Base-by-base conservation (phyloP, 1,140 invertebrate species). In the Psilanteris sp. region DNA sequence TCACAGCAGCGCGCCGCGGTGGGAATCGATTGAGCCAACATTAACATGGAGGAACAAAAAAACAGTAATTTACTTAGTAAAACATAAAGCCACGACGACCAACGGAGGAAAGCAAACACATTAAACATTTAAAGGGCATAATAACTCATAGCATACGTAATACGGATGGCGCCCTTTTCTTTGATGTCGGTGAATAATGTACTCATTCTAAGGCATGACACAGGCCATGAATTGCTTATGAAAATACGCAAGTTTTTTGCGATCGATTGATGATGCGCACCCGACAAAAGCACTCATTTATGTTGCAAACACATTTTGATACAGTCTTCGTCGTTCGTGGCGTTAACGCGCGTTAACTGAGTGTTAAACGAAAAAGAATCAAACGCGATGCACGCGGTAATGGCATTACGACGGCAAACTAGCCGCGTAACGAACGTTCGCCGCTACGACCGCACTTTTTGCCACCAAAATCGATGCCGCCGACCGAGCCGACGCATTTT, bases 11-110 rank as follows among this genome's bases (percentile, higher is more conserved):
- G 70, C 71, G 61, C 68, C 74, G 74, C 78, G 78, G 70, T 67
- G 76, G 79, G 79, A 88, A 88, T 88, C 86, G 87, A 88, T 87
- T 86, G 85, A 82, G 79, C 83, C 80, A 88, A 88, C 84, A 85
- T 88, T 86, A 87, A 85, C 84, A 82, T 70, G 76, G 78, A 83
- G 80, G 80, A 84, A 85, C 84, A 84, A 81, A 84, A 86, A 88
- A 88, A 87, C 84, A 87, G 85, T 89, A 89, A 88, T 88, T 89
- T 87, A 88, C 85, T 89, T 88, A 88, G 85, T 89, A 88, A 89
- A 89, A 89, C 84, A 88, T 87, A 87, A 89, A 87, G 87, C 84
- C 83, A 81, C 83, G 81, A 78, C 82, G 82, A 81, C 77, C 81
- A 83, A 81, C 83, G 82, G 85, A 88, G 86, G 87, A 89, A 89